Evolutionary conservation across 2,888 invertebrate species (phyloP), one percentile per base, ranked within the genome.

Genomic region (Drosophila kanekoi): DNA sequence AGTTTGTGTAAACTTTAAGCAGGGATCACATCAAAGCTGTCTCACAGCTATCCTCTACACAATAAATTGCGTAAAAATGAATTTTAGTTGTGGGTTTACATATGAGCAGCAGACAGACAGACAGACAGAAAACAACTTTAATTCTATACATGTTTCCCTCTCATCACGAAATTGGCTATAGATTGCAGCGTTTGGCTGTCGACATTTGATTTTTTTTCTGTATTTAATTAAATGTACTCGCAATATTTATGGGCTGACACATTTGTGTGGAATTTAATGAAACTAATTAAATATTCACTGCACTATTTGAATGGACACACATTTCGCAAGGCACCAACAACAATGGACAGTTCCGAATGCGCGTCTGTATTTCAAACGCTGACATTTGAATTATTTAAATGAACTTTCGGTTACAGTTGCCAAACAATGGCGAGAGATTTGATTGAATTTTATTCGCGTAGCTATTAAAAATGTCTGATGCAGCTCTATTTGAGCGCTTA

Each of bases 321-420:
- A 65, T 56, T 60, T 53, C 43, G 38, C 2, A 32, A 8, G 41
- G 35, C 28, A 18, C 37, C 47, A 32, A 23, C 18, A 35, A 71
- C n/a, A 60, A 64, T 54, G 33, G 23, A 10, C 33, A 40, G 14
- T 16, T 40, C 23, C 28, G 10, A 56, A 40, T 40, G 16, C 10
- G 16, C 10, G 14, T 38, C 8, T 23, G 23, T 20, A 20, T 33
- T 45, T 37, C 18, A 49, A 35, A 35, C 44, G 47, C 33, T 58
- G 63, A 61, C 66, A 61, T 32, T 74, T 81, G 66, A 85, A 81
- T 81, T 75, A 81, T 85, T 81, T 40, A 74, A 81, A 77, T 72
- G 54, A 28, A 56, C 60, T 33, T 65, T 62, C 9, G 41, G 20
- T 32, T 33, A 32, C 23, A 52, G 63, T 63, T 60, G 16, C 20